Evolutionary conservation across 37 sponge, comb jelly and placozoan genomes (phyloP), one percentile per base, ranked within the genome.

Genomic region (Spongilla lacustris): DNA sequence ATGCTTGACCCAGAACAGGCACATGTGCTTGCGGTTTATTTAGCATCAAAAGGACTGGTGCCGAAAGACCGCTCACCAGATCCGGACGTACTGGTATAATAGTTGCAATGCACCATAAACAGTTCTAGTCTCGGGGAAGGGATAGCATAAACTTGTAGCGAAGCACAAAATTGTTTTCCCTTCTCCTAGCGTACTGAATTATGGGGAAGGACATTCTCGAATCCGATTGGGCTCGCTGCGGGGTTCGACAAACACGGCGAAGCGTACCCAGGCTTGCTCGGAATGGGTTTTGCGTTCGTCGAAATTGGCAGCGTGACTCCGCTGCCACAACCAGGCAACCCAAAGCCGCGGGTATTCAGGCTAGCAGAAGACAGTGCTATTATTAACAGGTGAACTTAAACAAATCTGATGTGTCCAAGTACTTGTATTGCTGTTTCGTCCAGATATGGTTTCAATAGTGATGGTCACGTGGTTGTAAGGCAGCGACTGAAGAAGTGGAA

Each of bases 191-290:
- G 27, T 9, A 81, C 74, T 10, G 37, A 78, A 34, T 77, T 94
- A 35, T 94, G 94, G 94, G 91, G 84, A 5, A 31, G 66, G n/a
- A 8, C 36, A 33, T 88, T 98, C 28, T 28, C 78, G 75, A 98
- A 93, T 81, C 98, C 98, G 0, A 50, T 98, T 36, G 98, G 98
- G 0, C 78, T 98, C 9, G 93, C 98, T 29, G 98, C 98, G 84
- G 98, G 98, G 24, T 98, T 98, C 81, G 98, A 98, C 71, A 98
- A 98, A 48, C 91, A 98, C 73, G 97, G 89, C 2, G 95, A 93
- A 50, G 97, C 93, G 12, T 88, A 91, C 30, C 5, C 10, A 14
- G 93, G 89, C 24, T 75, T 98, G 80, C 72, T 92, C 19, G 75
- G 49, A 14, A 79, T 98, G 73, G 97, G 97, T 13, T 98, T 98